These are phyloP conservation scores for Sitodiplosis mosellana DNA, from an alignment of 1,140 invertebrate genomes.

Conservation along the genomic window DNA sequence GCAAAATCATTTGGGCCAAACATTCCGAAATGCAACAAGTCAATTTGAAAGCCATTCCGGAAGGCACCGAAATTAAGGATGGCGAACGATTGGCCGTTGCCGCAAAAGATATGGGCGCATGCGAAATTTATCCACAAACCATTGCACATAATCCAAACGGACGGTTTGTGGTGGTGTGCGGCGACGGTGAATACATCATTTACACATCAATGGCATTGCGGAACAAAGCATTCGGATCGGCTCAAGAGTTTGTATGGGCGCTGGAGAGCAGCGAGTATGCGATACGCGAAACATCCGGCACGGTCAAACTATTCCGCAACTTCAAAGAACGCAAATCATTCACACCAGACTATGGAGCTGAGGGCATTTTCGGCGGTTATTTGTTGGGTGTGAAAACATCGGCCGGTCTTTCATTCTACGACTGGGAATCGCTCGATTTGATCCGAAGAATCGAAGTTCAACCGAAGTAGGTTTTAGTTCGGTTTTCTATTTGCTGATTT, in stretches of 20 bases:
- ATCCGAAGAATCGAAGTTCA: slow-evolving; percentile 47
- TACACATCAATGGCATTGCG: slow-evolving; percentile 97
- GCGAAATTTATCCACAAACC: slow-evolving; percentile 98
- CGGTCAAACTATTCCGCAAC: slow-evolving; percentile 92
- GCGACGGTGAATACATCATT: slow-evolving; percentile 98
- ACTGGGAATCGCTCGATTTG: slow-evolving; percentile 89
- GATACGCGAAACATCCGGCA: slow-evolving; percentile 76
- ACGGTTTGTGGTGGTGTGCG: slow-evolving; percentile 95
- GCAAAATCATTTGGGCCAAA: slow-evolving; percentile 97
- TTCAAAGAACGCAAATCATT: slow-evolving; percentile 94
- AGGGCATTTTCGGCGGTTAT: slow-evolving; percentile 90
- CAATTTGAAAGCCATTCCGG: slow-evolving; percentile 70
- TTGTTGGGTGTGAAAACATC: slow-evolving; percentile 88
- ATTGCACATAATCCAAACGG: slow-evolving; percentile 98
- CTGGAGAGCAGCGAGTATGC: slow-evolving; percentile 90
- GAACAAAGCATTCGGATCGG: slow-evolving; percentile 96
- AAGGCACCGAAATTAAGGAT: slow-evolving; percentile 63
- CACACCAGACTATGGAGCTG: slow-evolving; percentile 89
- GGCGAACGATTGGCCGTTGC: slow-evolving; percentile 82
- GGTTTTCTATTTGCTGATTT: too few species aligned
- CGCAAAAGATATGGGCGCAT: slow-evolving; percentile 97
- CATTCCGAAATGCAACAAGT: slow-evolving; percentile 98
- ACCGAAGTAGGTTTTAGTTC: slow-evolving; percentile 8
- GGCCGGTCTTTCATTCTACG: slow-evolving; percentile 84
- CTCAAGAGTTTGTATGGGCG: slow-evolving; percentile 98